phyloP scores from a whole-genome alignment of 2,797 vertebrate genomes.

The Adrianichthys oophorus region DNA sequence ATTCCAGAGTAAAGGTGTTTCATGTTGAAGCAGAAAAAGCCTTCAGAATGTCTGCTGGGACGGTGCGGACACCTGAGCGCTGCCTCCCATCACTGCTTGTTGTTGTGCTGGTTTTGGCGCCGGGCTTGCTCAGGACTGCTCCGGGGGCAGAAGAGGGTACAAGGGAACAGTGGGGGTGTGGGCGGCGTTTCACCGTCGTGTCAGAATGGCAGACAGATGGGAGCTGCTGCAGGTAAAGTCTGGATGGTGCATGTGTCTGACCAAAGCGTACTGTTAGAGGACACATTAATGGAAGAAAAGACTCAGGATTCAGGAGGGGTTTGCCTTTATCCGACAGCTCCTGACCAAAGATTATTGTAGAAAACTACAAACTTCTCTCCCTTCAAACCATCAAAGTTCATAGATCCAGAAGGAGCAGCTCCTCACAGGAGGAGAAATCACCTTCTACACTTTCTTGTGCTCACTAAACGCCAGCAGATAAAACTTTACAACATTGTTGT shows the following conservation, averaged over 20 bases:
- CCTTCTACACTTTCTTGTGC: conserved; percentile 62
- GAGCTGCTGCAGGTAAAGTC: conserved; percentile 44
- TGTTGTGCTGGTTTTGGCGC: conserved; percentile 42
- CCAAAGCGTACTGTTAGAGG: conserved; percentile 54
- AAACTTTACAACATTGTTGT: neutral
- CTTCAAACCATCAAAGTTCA: conserved; percentile 33
- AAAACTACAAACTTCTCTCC: conserved; percentile 3
- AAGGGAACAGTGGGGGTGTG: conserved; percentile 53
- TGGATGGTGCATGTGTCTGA: conserved; percentile 56
- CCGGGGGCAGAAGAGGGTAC: conserved; percentile 32
- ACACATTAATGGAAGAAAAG: conserved; percentile 64
- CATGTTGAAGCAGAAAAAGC: no score
- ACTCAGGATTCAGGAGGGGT: conserved; percentile 34
- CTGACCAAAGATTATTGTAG: no score
- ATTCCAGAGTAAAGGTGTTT: neutral
- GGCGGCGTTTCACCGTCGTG: conserved; percentile 57
- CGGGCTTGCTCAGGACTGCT: conserved; percentile 44
- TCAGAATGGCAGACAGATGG: conserved; percentile 59
- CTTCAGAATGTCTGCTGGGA: no score
- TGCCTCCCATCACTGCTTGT: conserved; percentile 11
- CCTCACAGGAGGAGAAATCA: conserved; percentile 73
- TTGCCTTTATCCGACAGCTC: conserved; percentile 30
- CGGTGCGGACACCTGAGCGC: no score
- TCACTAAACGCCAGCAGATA: conserved; percentile 14
- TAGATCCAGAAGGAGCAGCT: conserved; percentile 15